Evolutionary conservation across 2,888 invertebrate genomes (phyloP).

Genomic region (Drosophila limbata): DNA sequence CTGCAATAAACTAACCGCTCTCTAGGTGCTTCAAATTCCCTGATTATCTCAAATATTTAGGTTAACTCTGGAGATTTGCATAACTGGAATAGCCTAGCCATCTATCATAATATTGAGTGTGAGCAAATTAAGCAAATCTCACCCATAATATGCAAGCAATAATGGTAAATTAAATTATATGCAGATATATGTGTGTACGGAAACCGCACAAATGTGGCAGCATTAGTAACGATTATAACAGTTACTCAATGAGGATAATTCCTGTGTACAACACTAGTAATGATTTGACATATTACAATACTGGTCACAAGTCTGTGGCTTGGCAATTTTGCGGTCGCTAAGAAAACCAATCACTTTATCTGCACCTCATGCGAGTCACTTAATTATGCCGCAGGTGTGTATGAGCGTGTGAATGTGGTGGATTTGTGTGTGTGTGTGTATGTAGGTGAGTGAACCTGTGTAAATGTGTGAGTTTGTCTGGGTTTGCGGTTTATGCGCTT

Average conservation of each 20-base stretch:
- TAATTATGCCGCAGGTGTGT: slow-evolving; percentile 44
- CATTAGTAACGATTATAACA: slow-evolving; percentile 9
- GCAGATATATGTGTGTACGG: not conserved
- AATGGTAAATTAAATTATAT: slow-evolving; percentile 29
- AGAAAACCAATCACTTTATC: slow-evolving; percentile 60
- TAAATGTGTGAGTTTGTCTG: slow-evolving; percentile 15
- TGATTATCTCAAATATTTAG: not conserved
- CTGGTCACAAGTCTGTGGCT: slow-evolving; percentile 36
- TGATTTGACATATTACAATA: slow-evolving; percentile 43
- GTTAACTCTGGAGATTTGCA: not conserved
- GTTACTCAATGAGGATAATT: slow-evolving; percentile 5
- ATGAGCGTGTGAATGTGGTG: slow-evolving; percentile 4
- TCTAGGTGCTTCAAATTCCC: not conserved
- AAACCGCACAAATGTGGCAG: slow-evolving; percentile 21
- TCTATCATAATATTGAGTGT: not conserved
- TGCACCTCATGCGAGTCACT: slow-evolving; percentile 42
- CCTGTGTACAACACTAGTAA: slow-evolving; percentile 12
- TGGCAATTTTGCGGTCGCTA: slow-evolving; percentile 45
- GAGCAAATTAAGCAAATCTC: slow-evolving; percentile 20
- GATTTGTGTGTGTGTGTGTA: not conserved
- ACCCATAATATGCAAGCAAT: slow-evolving; percentile 1
- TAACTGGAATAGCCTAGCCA: not conserved
- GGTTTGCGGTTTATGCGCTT: slow-evolving; percentile 52
- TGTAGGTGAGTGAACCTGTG: not conserved
- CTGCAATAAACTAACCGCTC: not conserved